phyloP scores from a whole-genome alignment of 2,797 vertebrate species.

The Thripadectes ignobilis region DNA sequence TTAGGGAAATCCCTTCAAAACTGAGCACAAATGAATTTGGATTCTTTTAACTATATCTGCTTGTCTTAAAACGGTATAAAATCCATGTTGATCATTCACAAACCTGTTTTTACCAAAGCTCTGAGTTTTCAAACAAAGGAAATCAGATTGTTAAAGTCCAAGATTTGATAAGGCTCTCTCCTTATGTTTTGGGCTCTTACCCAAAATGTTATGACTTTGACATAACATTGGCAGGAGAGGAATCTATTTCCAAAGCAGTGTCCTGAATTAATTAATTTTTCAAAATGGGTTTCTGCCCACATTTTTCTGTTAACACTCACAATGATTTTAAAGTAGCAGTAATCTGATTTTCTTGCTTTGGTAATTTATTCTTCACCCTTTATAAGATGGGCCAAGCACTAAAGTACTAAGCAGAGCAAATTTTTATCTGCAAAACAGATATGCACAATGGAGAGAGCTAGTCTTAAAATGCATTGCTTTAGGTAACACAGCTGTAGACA shows the following conservation, averaged over 20 bases:
- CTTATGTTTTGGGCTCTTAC: not conserved
- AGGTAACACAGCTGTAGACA: not conserved
- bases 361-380: not conserved
- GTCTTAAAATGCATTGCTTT: not conserved
- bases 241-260: not conserved
- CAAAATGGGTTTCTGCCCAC: not conserved
- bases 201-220: not conserved
- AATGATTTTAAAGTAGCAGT: not conserved
- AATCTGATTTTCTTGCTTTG: not conserved
- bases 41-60: not conserved
- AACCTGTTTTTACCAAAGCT: not conserved
- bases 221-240: not conserved
- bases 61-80: not conserved
- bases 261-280: not conserved
- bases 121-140: slow-evolving; percentile 5
- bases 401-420: not conserved
- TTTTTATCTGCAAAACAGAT: not conserved
- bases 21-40: not conserved
- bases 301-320: not conserved
- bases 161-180: not conserved
- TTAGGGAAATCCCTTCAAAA: not conserved
- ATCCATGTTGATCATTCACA: not conserved
- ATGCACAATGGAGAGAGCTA: not conserved
- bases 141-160: not conserved
- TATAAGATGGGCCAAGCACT: not conserved